Evolutionary conservation across 1,140 invertebrate species (phyloP).

Genomic region (Trichogramma pretiosum): DNA sequence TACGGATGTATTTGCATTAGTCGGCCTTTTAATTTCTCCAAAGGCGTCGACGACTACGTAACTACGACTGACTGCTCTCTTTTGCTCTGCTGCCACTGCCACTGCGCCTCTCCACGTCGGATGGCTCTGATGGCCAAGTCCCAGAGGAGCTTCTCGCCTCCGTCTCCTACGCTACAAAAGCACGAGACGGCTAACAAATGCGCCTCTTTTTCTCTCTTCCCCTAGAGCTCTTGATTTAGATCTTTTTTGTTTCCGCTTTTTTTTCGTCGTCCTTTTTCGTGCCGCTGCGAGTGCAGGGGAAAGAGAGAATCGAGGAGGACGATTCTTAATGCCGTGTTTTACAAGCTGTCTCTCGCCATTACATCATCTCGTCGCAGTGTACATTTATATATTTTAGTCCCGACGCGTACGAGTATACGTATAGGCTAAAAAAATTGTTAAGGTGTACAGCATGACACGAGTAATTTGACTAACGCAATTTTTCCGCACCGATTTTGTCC

Average conservation of each 20-base stretch:
- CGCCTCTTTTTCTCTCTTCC: too few species aligned
- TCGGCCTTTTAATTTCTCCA: conserved; percentile 48
- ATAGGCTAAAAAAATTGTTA: not conserved
- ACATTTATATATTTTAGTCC: not conserved
- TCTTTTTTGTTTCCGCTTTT: not conserved
- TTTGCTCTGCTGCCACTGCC: conserved; percentile 11
- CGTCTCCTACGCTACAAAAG: too few species aligned
- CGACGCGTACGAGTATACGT: not conserved
- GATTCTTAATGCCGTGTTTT: too few species aligned
- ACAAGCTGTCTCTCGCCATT: not conserved
- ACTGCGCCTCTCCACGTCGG: conserved; percentile 12
- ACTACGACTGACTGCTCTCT: too few species aligned
- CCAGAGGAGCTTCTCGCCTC: too few species aligned
- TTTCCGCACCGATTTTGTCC: too few species aligned
- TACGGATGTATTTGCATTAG: conserved; percentile 46
- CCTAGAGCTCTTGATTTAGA: not conserved
- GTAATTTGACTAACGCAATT: not conserved
- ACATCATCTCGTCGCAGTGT: not conserved
- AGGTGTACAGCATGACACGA: not conserved
- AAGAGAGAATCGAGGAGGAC: too few species aligned
- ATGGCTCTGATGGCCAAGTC: too few species aligned
- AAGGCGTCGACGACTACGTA: conserved; percentile 32
- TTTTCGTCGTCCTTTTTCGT: too few species aligned
- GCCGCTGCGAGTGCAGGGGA: too few species aligned
- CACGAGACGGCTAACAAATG: too few species aligned